Percentiles rank a stretch among this genome's conserved stretches.
Conservation (phyloP, 2,888 invertebrate species). For the Hemistola chrysoprasaria region DNA sequence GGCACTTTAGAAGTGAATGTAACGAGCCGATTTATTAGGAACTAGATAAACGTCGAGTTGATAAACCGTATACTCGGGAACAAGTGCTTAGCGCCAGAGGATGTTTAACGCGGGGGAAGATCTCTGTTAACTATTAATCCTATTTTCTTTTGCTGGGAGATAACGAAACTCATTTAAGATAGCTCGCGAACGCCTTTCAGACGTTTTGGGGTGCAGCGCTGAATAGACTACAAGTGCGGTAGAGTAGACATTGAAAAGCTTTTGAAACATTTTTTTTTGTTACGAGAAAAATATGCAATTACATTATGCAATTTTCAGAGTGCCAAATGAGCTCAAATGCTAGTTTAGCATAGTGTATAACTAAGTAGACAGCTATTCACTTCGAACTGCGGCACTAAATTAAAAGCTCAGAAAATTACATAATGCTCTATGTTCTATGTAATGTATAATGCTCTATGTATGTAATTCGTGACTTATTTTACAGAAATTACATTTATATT, state of each 20-base stretch:
- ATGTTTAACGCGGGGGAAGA: conserved; percentile 60
- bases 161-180: conserved; percentile 82
- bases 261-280: too few species aligned
- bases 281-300: too few species aligned
- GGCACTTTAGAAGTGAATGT: conserved; percentile 21
- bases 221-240: conserved; percentile 17
- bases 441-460: too few species aligned
- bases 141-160: conserved; percentile 74
- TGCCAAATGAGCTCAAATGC: too few species aligned
- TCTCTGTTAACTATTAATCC: conserved; percentile 77
- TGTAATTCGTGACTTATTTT: too few species aligned
- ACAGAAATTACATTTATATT: too few species aligned
- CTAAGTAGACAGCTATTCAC: too few species aligned
- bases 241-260: conserved; percentile 20
- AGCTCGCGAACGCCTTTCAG: conserved; percentile 74
- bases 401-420: too few species aligned
- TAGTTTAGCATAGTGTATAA: too few species aligned
- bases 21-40: conserved; percentile 33
- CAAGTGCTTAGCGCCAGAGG: conserved; percentile 41
- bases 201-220: conserved; percentile 69
- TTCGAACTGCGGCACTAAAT: too few species aligned
- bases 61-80: conserved; percentile 21
- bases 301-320: too few species aligned
- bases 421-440: too few species aligned
- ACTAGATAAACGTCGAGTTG: conserved; percentile 28